Conservation (phyloP, 2,888 invertebrate species). For the Acanthosepion pharaonis region DNA sequence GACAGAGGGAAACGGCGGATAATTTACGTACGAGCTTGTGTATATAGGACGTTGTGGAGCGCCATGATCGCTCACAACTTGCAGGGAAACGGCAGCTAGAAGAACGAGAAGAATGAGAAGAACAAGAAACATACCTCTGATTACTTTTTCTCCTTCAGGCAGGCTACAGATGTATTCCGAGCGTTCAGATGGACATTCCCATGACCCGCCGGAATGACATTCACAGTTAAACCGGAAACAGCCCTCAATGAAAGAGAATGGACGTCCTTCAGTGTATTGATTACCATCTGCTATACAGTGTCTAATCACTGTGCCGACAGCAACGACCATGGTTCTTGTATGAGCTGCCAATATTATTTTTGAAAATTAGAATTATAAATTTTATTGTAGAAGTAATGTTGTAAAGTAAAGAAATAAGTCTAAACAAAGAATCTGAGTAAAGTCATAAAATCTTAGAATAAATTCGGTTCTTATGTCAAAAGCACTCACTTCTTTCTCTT, state of each 20-base stretch:
- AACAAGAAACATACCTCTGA: neutral
- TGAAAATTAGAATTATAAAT: neutral
- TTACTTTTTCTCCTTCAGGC: neutral
- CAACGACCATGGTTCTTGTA: neutral
- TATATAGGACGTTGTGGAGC: too few relatives aligned
- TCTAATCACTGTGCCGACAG: conserved; percentile 48
- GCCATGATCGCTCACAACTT: too few relatives aligned
- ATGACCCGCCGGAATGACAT: neutral
- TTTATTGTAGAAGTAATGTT: too few relatives aligned
- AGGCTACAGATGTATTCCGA: conserved; percentile 40
- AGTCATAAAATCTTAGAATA: too few relatives aligned
- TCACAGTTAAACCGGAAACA: conserved; percentile 35
- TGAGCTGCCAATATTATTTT: neutral
- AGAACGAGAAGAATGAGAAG: too few relatives aligned
- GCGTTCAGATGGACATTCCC: conserved; percentile 41
- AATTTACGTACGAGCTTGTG: too few relatives aligned
- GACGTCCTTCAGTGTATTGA: neutral
- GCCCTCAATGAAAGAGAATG: neutral
- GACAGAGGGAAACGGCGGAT: too few relatives aligned
- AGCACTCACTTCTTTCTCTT: neutral
- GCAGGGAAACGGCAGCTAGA: too few relatives aligned
- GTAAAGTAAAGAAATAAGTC: too few relatives aligned
- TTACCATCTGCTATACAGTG: conserved; percentile 55
- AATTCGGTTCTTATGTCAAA: too few relatives aligned
- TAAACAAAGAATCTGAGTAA: too few relatives aligned